Base-by-base conservation (phyloP, 2,888 invertebrate species). In the Tineola bisselliella region DNA sequence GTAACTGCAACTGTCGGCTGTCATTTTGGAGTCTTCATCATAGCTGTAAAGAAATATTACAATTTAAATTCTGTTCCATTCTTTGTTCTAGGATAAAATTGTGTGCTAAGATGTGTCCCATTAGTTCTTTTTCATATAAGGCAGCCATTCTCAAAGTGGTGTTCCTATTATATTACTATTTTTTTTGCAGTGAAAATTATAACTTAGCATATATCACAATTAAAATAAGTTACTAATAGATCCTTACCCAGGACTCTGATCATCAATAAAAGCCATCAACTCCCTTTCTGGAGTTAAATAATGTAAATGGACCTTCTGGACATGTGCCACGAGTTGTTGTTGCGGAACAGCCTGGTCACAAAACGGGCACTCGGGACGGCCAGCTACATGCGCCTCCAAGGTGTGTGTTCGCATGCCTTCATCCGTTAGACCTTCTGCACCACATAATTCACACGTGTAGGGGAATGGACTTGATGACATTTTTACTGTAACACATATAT, bases 251-350 rank as follows among this genome's bases (percentile, higher is more conserved):
- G 88, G 89, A 67, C 88, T 89, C 67, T 91, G 89, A 65, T 93
- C 93, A 75, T 94, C 94, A 64, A 94, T 93, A 68, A 93, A 93
- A 30, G 91, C 91, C 88, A 93, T 90, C 66, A 91, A 84, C 72
- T 94, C 93, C 64, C 91, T 89, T 72, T 94, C 93, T 0, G 94
- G 94, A 54, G 94, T 94, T 59, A 94, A 79, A 72, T 93, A 94
- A 73, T 94, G 94, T 65, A 94, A 87, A 79, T 95, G 95, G n/a
- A 92, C 93, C 66, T 91, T 91, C 75, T 94, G 94, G 0, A 95
- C 94, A 73, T 95, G 95, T 1, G 92, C 84, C 64, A 93, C 84
- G 68, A 95, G 90, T 70, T 94, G 93, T 5, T 91, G 90, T 17
- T 92, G 91, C 11, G 92, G 91, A 54, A 92, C 90, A 13, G 90